These are phyloP conservation scores for Cydia amplana DNA, from an alignment of 1,140 invertebrate genomes.

Conservation along the genomic window DNA sequence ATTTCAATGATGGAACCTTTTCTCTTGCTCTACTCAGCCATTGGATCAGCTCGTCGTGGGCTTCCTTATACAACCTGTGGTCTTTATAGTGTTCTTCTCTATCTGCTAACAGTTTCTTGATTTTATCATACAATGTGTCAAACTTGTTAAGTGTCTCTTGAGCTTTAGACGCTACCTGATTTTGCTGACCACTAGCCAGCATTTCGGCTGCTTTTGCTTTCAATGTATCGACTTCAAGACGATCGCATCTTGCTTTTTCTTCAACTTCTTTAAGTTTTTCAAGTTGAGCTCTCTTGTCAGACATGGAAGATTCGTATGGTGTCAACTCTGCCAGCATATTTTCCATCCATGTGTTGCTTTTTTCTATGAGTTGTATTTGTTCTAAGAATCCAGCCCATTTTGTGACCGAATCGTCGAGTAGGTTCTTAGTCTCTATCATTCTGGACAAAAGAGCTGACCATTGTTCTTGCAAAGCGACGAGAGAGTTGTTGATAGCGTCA, in stretches of 20 bases:
- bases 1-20: constrained; percentile 92
- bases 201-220: constrained; percentile 94
- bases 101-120: constrained; percentile 87
- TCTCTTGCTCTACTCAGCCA: constrained; percentile 93
- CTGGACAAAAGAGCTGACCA: constrained; percentile 93
- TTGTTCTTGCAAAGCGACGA: constrained; percentile 92
- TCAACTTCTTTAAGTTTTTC: constrained; percentile 92
- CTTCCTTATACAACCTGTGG: constrained; percentile 92
- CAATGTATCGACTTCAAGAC: constrained; percentile 94
- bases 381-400: constrained; percentile 94
- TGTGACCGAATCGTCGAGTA: constrained; percentile 93
- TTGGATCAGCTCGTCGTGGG: constrained; percentile 90
- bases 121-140: constrained; percentile 85
- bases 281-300: constrained; percentile 91
- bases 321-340: constrained; percentile 85
- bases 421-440: constrained; percentile 93
- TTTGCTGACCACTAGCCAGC: constrained; percentile 90
- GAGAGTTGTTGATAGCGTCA: constrained; percentile 89
- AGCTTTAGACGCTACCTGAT: constrained; percentile 89
- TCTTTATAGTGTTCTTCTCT: constrained; percentile 93
- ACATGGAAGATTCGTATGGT: constrained; percentile 88
- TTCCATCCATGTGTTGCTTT: constrained; percentile 90
- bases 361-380: constrained; percentile 91
- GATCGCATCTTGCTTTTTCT: constrained; percentile 94
- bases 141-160: constrained; percentile 91